These are phyloP conservation scores for Archocentrus centrarchus DNA, from an alignment of 2,113 vertebrate genomes.

Conservation along the genomic window DNA sequence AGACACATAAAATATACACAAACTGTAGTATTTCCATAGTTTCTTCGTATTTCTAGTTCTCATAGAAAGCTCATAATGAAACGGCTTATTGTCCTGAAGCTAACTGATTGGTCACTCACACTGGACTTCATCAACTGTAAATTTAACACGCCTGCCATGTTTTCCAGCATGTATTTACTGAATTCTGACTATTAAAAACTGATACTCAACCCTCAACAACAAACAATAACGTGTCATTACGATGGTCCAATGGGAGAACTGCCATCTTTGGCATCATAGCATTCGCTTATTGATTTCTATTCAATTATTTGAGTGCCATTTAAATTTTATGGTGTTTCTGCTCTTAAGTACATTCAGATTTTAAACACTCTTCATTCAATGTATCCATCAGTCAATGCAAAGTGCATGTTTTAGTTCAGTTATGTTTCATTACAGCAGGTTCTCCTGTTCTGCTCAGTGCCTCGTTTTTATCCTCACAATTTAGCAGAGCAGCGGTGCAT, in stretches of 20 bases:
- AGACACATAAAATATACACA: not conserved
- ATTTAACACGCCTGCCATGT: not conserved
- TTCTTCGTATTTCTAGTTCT: not conserved
- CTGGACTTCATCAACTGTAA: not conserved
- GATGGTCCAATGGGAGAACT: not conserved
- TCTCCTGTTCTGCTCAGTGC: too few species aligned
- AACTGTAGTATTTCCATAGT: not conserved
- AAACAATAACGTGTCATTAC: too few species aligned
- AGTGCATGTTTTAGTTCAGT: too few species aligned
- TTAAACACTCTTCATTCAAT: too few species aligned
- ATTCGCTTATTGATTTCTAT: not conserved
- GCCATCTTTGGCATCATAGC: not conserved
- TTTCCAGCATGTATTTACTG: not conserved
- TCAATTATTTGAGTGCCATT: not conserved
- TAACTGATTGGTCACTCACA: not conserved
- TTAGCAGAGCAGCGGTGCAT: too few species aligned
- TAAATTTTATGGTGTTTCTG: not conserved
- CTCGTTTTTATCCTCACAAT: too few species aligned
- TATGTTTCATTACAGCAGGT: too few species aligned
- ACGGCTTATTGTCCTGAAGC: not conserved
- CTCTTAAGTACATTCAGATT: not conserved
- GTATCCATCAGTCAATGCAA: too few species aligned
- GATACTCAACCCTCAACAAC: not conserved
- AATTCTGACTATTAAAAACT: accelerated
- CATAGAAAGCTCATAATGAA: not conserved